Base-by-base conservation (phyloP, 1,140 invertebrate genomes). In the Hormaphis cornu region DNA sequence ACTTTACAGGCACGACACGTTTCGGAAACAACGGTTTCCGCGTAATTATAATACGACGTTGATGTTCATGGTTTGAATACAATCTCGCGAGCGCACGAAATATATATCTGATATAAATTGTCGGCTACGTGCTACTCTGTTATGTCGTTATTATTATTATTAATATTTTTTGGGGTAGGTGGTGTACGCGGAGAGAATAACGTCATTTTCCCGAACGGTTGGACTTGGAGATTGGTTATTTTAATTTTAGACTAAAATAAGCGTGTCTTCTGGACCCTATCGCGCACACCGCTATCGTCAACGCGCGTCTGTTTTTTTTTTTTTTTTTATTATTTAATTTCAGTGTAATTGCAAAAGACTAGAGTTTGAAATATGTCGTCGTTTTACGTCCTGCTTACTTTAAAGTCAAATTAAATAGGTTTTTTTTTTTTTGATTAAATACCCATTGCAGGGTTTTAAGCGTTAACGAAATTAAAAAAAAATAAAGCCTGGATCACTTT, bases 11-110 rank as follows among this genome's bases (percentile, higher is more conserved):
- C n/a, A 28, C 59, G 59, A 69, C 33, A 20, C 24, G 46, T 37
- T 63, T 58, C 16, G 71, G 42, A 71, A 69, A 73, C 18, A 71
- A 73, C 61, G 33, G 37, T 42, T 71, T 30, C 5, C 46, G 12
- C 10, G 24, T 35, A 12, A 22, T n/a, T n/a, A n/a, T 72, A 66
- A 73, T 69, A 26, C 59, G 70, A 24, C 69, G 33, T 28, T 69
- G 69, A 33, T 52, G 28, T 44, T 56, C 69, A 56, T 70, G 42
- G 30, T 40, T 24, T 3, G 54, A 70, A 30, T 26, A 24, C 40
- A 52, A 50, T 37, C 22, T 20, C 24, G 37, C 42, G 37, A 20
- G 24, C 28, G 8, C n/a, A 3, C 30, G 24, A 42, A 42, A 30
- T 52, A 30, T n/a, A n/a, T n/a, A n/a, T n/a, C n/a, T n/a, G n/a